These are phyloP conservation scores for Tapirus indicus DNA, from an alignment of 2,797 vertebrate species.

Conservation along the genomic window DNA sequence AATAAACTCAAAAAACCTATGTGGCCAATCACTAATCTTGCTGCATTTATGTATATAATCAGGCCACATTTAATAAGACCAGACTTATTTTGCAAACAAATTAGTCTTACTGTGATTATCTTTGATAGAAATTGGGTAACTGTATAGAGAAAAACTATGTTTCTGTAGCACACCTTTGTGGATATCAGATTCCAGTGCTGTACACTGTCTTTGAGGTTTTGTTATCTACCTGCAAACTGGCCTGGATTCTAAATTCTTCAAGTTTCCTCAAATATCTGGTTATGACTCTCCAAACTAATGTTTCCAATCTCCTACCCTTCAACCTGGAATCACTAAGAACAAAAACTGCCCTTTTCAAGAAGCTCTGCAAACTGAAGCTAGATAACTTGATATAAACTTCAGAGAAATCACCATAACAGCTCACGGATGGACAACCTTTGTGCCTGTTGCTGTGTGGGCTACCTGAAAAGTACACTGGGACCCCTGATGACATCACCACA, in stretches of 20 bases:
- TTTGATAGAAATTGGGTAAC: background rate
- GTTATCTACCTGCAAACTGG: background rate
- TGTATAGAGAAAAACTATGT: background rate
- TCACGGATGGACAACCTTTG: background rate
- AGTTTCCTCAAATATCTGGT: background rate
- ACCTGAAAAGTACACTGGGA: background rate
- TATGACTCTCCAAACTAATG: too few species aligned
- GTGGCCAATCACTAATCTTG: background rate
- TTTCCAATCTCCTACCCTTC: too few species aligned
- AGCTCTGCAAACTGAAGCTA: background rate
- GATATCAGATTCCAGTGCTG: background rate
- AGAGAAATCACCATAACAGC: background rate
- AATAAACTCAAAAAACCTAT: background rate
- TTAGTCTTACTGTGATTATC: background rate
- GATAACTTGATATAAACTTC: background rate
- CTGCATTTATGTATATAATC: background rate
- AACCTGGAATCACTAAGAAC: too few species aligned
- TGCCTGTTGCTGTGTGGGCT: background rate
- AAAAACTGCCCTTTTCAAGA: background rate
- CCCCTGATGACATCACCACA: background rate
- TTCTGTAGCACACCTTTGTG: background rate
- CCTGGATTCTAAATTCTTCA: background rate
- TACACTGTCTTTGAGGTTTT: background rate
- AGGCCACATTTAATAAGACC: background rate
- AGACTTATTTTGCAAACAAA: background rate